phyloP scores from a whole-genome alignment of 2,113 vertebrate species.

The Eptesicus fuscus region DNA sequence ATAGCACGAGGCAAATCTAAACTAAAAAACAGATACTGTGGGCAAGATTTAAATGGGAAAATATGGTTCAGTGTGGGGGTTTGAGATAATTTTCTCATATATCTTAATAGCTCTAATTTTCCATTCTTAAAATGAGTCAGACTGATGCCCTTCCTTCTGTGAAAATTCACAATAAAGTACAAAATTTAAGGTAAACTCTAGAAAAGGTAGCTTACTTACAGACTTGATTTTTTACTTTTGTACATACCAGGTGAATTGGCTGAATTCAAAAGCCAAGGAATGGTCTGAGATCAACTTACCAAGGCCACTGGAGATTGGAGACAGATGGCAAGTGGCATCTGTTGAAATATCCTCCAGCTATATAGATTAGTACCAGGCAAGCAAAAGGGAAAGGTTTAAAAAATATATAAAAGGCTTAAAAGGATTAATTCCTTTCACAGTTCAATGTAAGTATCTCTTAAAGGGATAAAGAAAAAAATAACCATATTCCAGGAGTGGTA shows the following conservation, averaged over 20 bases:
- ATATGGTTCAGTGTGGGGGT: neutral
- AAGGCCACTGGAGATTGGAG: neutral
- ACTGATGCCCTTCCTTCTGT: neutral
- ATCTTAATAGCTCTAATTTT: neutral
- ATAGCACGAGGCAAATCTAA: neutral
- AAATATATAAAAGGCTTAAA: neutral
- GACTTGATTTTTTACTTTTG: slow-evolving; percentile 23
- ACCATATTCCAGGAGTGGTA: neutral
- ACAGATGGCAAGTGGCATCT: neutral
- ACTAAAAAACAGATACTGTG: neutral
- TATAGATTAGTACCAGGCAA: neutral
- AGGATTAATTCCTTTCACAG: neutral
- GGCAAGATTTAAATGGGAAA: slow-evolving; percentile 2
- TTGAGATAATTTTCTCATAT: neutral
- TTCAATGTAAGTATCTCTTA: neutral
- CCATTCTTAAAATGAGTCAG: neutral
- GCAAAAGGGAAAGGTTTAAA: neutral
- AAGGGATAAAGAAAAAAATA: neutral
- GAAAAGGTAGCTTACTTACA: slow-evolving; percentile 10
- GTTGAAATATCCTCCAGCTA: neutral
- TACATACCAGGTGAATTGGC: neutral
- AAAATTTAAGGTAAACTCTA: slow-evolving; percentile 1
- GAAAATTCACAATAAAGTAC: slow-evolving; percentile 15
- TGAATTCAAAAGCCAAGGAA: slow-evolving; percentile 33
- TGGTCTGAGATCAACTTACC: neutral